Conservation (phyloP, 2,113 vertebrate genomes). For the human region GRCh38 chr21:20830501-20831000, state of each 20-base stretch:
- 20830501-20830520: not conserved
- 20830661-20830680: not conserved
- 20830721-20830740: not conserved
- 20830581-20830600: not conserved
- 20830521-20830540: not conserved
- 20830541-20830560: not conserved
- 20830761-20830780: not conserved
- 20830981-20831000: not conserved
- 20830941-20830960: not conserved
- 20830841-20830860: not conserved
- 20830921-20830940: not conserved
- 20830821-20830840: not conserved
- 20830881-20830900: not conserved
- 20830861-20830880: not conserved
- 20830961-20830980: not conserved
- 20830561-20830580: not conserved
- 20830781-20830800: not conserved
- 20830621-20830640: not conserved
- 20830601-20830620: not conserved
- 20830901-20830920: not conserved
- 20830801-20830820: not conserved
- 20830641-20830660: not conserved
- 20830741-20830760: not conserved
- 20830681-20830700: not conserved
- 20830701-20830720: not conserved